Percentiles rank a stretch among this genome's conserved stretches.
These are phyloP conservation scores for Oreochromis aureus DNA, from an alignment of 2,113 vertebrate species.

Conservation along the genomic window DNA sequence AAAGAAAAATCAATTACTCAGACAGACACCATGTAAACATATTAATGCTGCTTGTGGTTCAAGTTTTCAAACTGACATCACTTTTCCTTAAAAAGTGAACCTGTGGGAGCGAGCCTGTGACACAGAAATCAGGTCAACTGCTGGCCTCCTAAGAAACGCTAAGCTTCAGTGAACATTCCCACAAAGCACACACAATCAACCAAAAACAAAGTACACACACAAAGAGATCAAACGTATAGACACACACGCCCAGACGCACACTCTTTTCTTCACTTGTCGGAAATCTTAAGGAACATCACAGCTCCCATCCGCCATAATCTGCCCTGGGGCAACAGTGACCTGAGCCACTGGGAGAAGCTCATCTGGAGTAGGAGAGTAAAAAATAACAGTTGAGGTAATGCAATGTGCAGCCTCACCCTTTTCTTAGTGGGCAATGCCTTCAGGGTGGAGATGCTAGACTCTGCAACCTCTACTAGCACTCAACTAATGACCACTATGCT, in stretches of 20 bases:
- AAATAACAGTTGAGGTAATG: conserved; percentile 56
- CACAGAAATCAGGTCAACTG: conserved; percentile 26
- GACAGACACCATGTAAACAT: conserved; percentile 55
- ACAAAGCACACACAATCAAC: background rate
- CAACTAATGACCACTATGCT: conserved; percentile 22
- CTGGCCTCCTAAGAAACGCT: background rate
- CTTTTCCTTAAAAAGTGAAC: conserved; percentile 14
- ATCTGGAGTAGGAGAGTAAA: conserved; percentile 31
- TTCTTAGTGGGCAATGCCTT: conserved; percentile 53
- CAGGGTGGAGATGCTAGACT: conserved; percentile 55
- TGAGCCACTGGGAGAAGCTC: conserved; percentile 51
- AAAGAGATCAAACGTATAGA: conserved; percentile 3
- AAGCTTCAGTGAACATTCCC: conserved; percentile 20
- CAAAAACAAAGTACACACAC: background rate
- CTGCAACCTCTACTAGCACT: conserved; percentile 43
- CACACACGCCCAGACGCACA: background rate
- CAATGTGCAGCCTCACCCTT: conserved; percentile 54
- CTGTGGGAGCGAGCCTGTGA: conserved; percentile 21
- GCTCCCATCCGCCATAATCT: conserved; percentile 47
- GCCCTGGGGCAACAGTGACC: conserved; percentile 58
- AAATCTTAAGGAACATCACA: conserved; percentile 46
- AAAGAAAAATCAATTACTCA: conserved; percentile 65
- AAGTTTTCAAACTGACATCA: conserved; percentile 1
- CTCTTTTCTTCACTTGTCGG: conserved; percentile 1
- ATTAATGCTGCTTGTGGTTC: conserved; percentile 36